Base-by-base conservation (phyloP, 1,140 invertebrate genomes). In the Trachymyrmex septentrionalis region DNA sequence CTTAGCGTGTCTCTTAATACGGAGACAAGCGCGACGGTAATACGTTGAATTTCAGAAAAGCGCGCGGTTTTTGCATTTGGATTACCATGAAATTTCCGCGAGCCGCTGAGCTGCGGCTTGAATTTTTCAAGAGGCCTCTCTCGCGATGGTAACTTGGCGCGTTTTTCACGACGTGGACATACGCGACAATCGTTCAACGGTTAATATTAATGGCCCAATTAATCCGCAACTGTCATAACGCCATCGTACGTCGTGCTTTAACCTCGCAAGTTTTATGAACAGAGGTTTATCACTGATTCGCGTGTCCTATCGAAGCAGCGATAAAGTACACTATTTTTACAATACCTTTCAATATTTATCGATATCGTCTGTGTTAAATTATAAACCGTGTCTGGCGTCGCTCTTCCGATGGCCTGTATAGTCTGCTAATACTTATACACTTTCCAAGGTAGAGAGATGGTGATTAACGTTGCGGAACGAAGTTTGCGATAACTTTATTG, bases 401-500 rank as follows among this genome's bases (percentile, higher is more conserved):
- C 19, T 12, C 19, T 9, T 80, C 14, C 6, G 21, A 34, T 69
- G 72, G 63, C 61, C 72, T 30, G 50, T 64, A 82, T 48, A n/a
- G n/a, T 72, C 50, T 9, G 50, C 6, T 85, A 76, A 34, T 34
- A 34, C 30, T 34, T 34, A 90, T 90, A 88, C 75, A 88, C 75
- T 44, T 67, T 50, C 30, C 82, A 21, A 82, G 57, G 50, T 72
- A 84, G 50, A 72, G 67, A 55, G 55, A 38, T 14, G 73, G 34
- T 87, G 90, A 92, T 92, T 90, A 90, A 92, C 92, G 91, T 92
- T 92, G 85, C 84, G 88, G 87, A 92, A 93, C 92, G 91, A 93
- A 93, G 92, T 94, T 93, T 92, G 91, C 89, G 91, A 93, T 94
- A 93, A 93, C 89, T 93, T 93, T 92, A 93, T 94, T 93, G 93